Base-by-base conservation (phyloP, 1,140 invertebrate species). In the Cylas formicarius region DNA sequence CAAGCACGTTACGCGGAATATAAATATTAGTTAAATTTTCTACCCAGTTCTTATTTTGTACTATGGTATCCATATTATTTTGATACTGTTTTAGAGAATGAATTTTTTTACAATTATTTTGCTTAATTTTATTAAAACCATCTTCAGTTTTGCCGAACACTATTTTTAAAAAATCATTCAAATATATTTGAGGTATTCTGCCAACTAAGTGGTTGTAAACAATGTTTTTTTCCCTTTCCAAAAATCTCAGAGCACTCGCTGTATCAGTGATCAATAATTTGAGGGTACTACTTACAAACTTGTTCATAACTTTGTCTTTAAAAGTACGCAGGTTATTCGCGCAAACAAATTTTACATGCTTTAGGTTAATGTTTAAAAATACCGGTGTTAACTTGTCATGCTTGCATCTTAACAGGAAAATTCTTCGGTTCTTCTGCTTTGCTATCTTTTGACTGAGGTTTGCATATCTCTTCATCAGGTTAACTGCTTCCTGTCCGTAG, bases 391-490 rank as follows among this genome's bases (percentile, higher is more conserved):
- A 3, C 5, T 37, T 14, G 2, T 37, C 21, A 14, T 9, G 7
- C 14, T 37, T 37, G 20, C 35, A 37, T 22, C 35, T 37, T 5
- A 37, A 22, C 5, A 37, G 35, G 17, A 37, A 37, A 22, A 37
- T 37, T 37, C 35, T 37, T 22, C 35, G 22, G 16, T 20, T 22
- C 18, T 6, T 37, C 10, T 3, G 20, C 4, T 18, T 34, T 34
- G 32, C 14, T 9, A 34, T 13, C 11, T 34, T 34, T 16, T 5
- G 8, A 4, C 11, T n/a, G 4, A 37, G 14, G 14, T 37, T 37
- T 5, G 35, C 22, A 11, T 21, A 20, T 3, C 3, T 23, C 26
- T 37, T 37, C 35, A 37, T 21, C 26, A 23, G 17, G 13, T 16
- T 5, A 6, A 14, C 9, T 4, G 8, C 8, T 7, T 20, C 5